Conservation (phyloP, 2,113 vertebrate species). For the Micromys minutus region DNA sequence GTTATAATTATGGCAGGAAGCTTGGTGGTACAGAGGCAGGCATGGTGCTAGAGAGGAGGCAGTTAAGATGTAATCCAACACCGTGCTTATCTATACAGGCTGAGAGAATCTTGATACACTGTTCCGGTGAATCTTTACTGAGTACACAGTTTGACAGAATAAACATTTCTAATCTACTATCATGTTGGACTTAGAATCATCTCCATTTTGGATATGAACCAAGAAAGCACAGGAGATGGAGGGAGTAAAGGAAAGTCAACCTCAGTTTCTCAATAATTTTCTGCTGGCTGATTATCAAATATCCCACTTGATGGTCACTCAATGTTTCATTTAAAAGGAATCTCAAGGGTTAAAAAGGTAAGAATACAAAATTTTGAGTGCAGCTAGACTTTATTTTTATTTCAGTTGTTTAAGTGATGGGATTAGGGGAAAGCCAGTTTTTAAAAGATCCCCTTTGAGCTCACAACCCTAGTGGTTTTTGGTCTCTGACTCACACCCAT, state of each 20-base stretch:
- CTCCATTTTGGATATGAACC: constrained; percentile 32
- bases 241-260: not conserved
- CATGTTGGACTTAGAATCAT: not conserved
- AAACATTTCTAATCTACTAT: constrained; percentile 23
- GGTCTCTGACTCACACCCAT: not conserved
- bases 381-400: constrained; percentile 40
- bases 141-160: not conserved
- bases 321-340: not conserved
- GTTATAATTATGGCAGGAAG: not conserved
- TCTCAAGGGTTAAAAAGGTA: not conserved
- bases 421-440: not conserved
- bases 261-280: constrained; percentile 12
- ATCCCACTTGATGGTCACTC: not conserved
- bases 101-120: not conserved
- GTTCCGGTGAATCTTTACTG: not conserved
- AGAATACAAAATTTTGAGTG: not conserved
- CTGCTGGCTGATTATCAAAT: not conserved
- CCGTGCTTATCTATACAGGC: not conserved
- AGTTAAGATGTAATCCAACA: not conserved
- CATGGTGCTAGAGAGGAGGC: not conserved
- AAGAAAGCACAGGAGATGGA: not conserved
- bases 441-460: not conserved
- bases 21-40: not conserved
- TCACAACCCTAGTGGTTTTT: not conserved
- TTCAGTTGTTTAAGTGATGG: constrained; percentile 14